These are phyloP conservation scores for Prosopocoilus inquinatus DNA, from an alignment of 2,888 invertebrate genomes.

Conservation along the genomic window DNA sequence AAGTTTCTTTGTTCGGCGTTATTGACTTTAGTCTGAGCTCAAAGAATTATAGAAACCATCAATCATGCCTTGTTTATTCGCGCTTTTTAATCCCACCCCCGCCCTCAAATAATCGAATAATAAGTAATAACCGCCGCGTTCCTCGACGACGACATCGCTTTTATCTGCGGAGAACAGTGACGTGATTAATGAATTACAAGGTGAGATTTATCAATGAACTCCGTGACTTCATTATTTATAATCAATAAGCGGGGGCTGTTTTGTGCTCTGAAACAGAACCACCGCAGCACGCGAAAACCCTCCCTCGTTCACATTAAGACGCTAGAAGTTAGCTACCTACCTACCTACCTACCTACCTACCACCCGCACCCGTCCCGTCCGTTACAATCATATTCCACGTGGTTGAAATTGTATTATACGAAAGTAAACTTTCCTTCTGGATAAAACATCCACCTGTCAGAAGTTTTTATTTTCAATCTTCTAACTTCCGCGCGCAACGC, in stretches of 20 bases:
- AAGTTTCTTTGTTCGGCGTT: constrained; percentile 37
- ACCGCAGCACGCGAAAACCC: not conserved
- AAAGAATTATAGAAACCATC: constrained; percentile 27
- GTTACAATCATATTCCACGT: constrained; percentile 14
- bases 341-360: too few species aligned
- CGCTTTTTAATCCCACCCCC: constrained; percentile 28
- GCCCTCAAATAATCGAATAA: constrained; percentile 29
- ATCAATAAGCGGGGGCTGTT: constrained; percentile 29
- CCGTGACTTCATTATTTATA: constrained; percentile 29
- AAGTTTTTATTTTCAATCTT: constrained; percentile 18
- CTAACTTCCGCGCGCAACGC: constrained; percentile 1
- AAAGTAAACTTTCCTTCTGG: constrained; percentile 17
- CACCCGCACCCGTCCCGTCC: constrained; percentile 10
- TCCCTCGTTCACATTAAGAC: not conserved
- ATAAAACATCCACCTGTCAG: constrained; percentile 17
- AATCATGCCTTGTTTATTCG: constrained; percentile 31
- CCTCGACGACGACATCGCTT: constrained; percentile 25
- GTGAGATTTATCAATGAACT: constrained; percentile 24
- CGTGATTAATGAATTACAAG: constrained; percentile 29
- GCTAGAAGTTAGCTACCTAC: too few species aligned
- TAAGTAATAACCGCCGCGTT: constrained; percentile 25
- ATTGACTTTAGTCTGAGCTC: constrained; percentile 30
- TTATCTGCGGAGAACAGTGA: constrained; percentile 26
- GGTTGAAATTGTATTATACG: constrained; percentile 16
- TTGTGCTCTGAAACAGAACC: constrained; percentile 14